phyloP scores from a whole-genome alignment of 2,888 invertebrate genomes.

The Idaea dimidiata region DNA sequence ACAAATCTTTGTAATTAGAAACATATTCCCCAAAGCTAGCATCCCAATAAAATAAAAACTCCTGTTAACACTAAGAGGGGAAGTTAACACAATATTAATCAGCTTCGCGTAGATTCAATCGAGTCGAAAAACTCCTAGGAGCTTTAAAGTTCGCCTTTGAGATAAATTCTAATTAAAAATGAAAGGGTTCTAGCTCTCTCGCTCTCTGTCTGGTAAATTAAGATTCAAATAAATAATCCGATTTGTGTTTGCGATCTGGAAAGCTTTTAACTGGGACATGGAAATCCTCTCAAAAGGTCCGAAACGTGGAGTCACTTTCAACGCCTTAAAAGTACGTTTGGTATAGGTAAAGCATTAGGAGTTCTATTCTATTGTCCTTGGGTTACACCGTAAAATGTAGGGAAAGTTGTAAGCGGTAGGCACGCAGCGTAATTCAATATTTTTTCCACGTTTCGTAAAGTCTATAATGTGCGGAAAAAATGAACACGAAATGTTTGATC shows the following conservation, averaged over 20 bases:
- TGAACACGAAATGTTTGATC: not conserved
- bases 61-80: no score
- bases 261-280: conserved; percentile 19
- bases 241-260: conserved; percentile 19
- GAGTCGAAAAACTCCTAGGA: conserved; percentile 14
- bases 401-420: not conserved
- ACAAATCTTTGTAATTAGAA: not conserved
- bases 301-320: conserved; percentile 9
- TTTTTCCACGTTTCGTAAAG: not conserved
- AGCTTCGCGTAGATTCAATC: conserved; percentile 20
- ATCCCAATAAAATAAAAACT: no score
- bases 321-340: not conserved
- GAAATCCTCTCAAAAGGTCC: conserved; percentile 28
- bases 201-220: not conserved
- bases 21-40: not conserved
- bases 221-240: conserved; percentile 28
- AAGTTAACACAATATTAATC: conserved; percentile 12
- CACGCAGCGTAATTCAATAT: not conserved
- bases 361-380: not conserved
- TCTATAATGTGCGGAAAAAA: not conserved
- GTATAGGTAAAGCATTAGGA: not conserved
- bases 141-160: conserved; percentile 16
- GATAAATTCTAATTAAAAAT: conserved; percentile 23
- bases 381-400: not conserved
- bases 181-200: conserved; percentile 8